Evolutionary conservation across 35 echinoderm and acorn worm genomes (phyloP).

Genomic region (Amphiura filiformis): DNA sequence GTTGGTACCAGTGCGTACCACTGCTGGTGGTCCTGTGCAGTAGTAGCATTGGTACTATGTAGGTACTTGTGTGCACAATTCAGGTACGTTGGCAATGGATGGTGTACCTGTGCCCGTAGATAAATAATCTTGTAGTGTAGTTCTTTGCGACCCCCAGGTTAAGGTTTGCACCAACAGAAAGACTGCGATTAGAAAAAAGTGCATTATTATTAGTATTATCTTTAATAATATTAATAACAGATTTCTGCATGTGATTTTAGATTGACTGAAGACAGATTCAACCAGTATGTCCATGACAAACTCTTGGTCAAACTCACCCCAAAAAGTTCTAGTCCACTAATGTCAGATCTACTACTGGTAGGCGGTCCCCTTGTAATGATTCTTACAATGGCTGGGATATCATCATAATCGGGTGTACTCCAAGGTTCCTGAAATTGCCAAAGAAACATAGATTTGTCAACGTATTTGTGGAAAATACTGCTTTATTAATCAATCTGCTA

Average conservation of each 20-base stretch:
- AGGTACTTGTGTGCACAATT: too few relatives aligned
- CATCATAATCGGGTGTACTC: constrained; percentile 42
- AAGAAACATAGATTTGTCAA: too few relatives aligned
- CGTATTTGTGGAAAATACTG: not conserved
- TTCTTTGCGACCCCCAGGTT: too few relatives aligned
- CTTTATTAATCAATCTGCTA: not conserved
- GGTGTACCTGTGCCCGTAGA: too few relatives aligned
- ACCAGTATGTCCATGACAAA: not conserved
- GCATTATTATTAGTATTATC: not conserved
- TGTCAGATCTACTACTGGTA: constrained; percentile 58
- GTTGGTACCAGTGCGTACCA: too few relatives aligned
- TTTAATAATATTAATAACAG: not conserved
- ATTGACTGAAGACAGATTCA: not conserved
- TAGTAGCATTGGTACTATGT: too few relatives aligned
- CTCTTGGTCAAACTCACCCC: constrained; percentile 50
- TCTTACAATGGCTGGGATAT: constrained; percentile 78
- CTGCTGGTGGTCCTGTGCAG: too few relatives aligned
- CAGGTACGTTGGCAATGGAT: too few relatives aligned
- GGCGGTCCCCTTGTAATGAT: constrained; percentile 78
- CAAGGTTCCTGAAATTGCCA: constrained; percentile 61
- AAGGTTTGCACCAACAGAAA: too few relatives aligned
- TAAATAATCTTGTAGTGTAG: too few relatives aligned
- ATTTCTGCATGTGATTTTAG: not conserved
- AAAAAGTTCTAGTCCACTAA: constrained; percentile 88
- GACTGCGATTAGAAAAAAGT: too few relatives aligned